Evolutionary conservation across 2,113 vertebrate genomes (phyloP), one percentile per base, ranked within the genome.

Genomic region (Numida meleagris): DNA sequence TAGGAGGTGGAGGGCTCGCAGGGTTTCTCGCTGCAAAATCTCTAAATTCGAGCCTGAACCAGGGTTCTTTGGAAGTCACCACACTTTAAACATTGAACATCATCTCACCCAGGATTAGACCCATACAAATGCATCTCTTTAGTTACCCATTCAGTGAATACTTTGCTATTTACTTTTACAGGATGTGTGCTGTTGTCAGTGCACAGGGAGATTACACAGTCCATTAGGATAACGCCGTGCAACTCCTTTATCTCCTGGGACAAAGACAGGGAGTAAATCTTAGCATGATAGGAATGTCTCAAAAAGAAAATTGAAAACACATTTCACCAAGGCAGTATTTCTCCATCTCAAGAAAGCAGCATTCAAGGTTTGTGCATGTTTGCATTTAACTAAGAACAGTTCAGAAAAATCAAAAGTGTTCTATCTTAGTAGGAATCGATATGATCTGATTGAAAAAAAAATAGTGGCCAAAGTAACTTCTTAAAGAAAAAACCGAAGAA

Each of bases 201-300:
- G 94, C 78, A 94, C 88, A 84, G 80, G 80, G 82, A 96, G 73
- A 80, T 82, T 75, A 93, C 17, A n/a, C 4, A 36, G 70, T 66
- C 11, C 33, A 45, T 78, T 62, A 90, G 38, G 71, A 95, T 50
- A 84, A 82, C 13, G 48, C 80, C 95, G 58, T 71, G 78, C 82
- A 91, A 53, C 95, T 96, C 93, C 91, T 63, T 82, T 91, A 82
- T 96, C 93, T 85, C 95, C 70, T 55, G 93, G 94, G 91, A 94
- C 55, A 94, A 92, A 95, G 91, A 81, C 59, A 92, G 45, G 43
- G 72, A 93, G 89, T 88, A 91, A 80, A 86, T 95, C 95, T 94
- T 55, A 89, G 82, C 65, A 73, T 12, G 14, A 70, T 4, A 97
- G 96, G 94, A 97, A 97, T 97, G 96, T 97, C 92, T 96, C 82